Evolutionary conservation across 2,113 vertebrate species (phyloP).

Genomic region (Panurus biarmicus): DNA sequence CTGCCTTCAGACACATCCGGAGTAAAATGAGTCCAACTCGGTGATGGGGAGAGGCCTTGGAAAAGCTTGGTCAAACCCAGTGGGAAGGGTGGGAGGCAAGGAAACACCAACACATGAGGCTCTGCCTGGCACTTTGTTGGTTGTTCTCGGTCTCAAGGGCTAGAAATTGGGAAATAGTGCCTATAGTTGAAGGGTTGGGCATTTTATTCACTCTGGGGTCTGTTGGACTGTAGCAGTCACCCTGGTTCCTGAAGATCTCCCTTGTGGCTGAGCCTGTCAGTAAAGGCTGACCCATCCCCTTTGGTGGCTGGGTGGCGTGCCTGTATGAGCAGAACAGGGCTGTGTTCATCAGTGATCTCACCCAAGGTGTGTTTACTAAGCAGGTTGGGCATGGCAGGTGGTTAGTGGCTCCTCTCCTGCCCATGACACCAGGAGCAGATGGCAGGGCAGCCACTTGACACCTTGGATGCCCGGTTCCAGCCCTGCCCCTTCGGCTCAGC

Average conservation of each 20-base stretch:
- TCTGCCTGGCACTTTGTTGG: not conserved
- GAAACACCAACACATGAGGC: not conserved
- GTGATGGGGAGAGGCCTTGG: not conserved
- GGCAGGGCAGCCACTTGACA: not conserved
- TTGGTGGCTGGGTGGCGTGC: not conserved
- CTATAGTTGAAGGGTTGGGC: not conserved
- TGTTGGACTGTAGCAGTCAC: not conserved
- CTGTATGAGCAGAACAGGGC: not conserved
- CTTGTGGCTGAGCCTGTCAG: not conserved
- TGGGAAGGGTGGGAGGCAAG: not conserved
- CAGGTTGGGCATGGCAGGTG: not conserved
- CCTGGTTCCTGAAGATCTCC: not conserved
- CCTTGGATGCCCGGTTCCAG: not conserved
- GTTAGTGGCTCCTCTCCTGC: not conserved
- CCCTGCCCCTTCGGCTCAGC: rapidly evolving
- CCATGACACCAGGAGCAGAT: not conserved
- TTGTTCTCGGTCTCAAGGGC: not conserved
- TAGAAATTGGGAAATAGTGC: not conserved
- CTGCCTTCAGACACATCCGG: not conserved
- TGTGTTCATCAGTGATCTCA: not conserved
- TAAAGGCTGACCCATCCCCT: not conserved
- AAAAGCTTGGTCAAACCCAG: not conserved
- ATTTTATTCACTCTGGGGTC: not conserved
- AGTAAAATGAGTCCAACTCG: not conserved
- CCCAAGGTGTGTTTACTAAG: not conserved